Evolutionary conservation across 2,113 vertebrate genomes (phyloP).

Genomic region (Clupea harengus): DNA sequence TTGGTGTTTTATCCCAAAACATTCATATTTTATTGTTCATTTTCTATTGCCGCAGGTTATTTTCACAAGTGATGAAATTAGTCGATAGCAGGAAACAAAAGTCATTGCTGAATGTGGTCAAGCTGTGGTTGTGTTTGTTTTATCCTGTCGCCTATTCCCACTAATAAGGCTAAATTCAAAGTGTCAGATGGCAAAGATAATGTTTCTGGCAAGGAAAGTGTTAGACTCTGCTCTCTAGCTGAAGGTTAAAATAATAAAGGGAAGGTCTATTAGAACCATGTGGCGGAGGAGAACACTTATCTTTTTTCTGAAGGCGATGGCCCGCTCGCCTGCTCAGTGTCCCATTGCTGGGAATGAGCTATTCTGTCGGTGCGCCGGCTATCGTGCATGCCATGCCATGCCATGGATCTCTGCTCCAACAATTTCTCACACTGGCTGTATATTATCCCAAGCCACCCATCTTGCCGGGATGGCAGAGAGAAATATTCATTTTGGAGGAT

Average conservation of each 20-base stretch:
- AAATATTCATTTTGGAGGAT: slow-evolving; percentile 39
- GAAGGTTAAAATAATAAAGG: slow-evolving; percentile 45
- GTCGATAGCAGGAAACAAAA: background rate
- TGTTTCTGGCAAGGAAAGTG: slow-evolving; percentile 39
- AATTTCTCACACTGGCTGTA: slow-evolving; percentile 33
- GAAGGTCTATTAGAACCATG: slow-evolving; percentile 47
- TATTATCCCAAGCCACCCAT: slow-evolving; percentile 30
- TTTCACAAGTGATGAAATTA: background rate
- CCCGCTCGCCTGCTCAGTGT: background rate
- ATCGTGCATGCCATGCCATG: background rate
- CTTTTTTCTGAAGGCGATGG: background rate
- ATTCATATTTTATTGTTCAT: background rate
- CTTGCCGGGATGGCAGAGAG: slow-evolving; percentile 25
- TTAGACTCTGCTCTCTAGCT: slow-evolving; percentile 15
- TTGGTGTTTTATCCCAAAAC: background rate
- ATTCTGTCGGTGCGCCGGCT: background rate
- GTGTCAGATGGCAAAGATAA: slow-evolving; percentile 13
- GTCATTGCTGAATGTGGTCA: background rate
- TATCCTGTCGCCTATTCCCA: slow-evolving; percentile 37
- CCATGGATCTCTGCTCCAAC: slow-evolving; percentile 9
- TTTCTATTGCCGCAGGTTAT: background rate
- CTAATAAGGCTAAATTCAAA: slow-evolving; percentile 25
- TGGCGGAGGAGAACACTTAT: slow-evolving; percentile 39
- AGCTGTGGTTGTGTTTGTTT: slow-evolving; percentile 42
- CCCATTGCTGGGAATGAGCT: slow-evolving; percentile 31